Evolutionary conservation across 23 tunicate species (phyloP), one percentile per base, ranked within the genome.

Genomic region (Styela plicata): DNA sequence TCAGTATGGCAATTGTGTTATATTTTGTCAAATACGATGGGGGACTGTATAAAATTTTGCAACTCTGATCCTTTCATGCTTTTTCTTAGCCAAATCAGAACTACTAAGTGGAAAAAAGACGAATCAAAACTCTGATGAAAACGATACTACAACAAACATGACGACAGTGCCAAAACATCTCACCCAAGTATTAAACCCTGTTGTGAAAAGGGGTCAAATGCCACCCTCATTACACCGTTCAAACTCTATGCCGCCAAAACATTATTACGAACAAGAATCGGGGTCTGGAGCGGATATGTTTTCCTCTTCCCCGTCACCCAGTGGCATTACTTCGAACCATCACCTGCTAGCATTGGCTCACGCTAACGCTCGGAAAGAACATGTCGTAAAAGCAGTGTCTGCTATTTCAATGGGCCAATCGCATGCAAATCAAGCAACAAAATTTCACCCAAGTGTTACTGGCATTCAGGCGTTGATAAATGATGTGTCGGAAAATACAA

Each of bases 291-390:
- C 13, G 21, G 27, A 76, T 10, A 23, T 1, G 37, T n/a, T n/a
- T 21, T 21, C 30, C 18, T 24, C 30, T 27, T 20, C 81, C 18
- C 25, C 37, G 10, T 16, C 71, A 19, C 18, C 30, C 24, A 22
- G 31, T 16, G 22, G 71, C 31, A 7, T 76, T 13, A 17, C 70
- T 7, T 76, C 81, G 19, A 44, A 52, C 1, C 64, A 53, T 21
- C 63, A 53, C 17, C 27, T 76, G 64, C 66, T 76, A 53, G 81
- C 66, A n/a, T 53, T 76, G 66, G 81, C 81, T 18, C 81, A 76
- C 26, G 81, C 81, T 0, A 76, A 76, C 26, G 81, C 81, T 10
- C 64, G 64, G 1, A 76, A 76, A 53, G 66, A 44, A 29, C 18
- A 76, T 29, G 81, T 76, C 2, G 81, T 70, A 52, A 64, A 76